These are phyloP conservation scores for Cepaea nemoralis DNA, from an alignment of 1,140 invertebrate species.

Conservation along the genomic window DNA sequence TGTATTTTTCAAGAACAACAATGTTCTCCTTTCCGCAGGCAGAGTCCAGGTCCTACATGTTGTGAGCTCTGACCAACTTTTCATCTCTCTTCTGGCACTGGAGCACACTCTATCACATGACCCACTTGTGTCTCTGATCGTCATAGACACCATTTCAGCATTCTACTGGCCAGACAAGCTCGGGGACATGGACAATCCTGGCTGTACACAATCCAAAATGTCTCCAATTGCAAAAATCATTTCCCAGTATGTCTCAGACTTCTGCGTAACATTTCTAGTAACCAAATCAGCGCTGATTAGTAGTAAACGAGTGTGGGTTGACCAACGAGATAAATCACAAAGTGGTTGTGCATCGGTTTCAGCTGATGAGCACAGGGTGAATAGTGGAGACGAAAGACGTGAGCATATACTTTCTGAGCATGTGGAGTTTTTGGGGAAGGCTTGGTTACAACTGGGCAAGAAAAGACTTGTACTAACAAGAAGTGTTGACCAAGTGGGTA, in stretches of 20 bases:
- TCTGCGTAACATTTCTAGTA: not conserved
- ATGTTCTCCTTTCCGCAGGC: not conserved
- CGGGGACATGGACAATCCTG: not conserved
- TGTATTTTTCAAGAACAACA: no score
- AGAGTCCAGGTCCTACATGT: constrained; percentile 9
- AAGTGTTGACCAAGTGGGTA: not conserved
- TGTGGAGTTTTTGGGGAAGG: constrained; percentile 23
- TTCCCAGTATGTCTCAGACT: constrained; percentile 8
- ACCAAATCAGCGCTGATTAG: constrained; percentile 15
- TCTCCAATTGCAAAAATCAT: constrained; percentile 10
- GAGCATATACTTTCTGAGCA: not conserved
- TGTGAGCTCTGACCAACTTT: constrained; percentile 4
- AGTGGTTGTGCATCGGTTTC: not conserved
- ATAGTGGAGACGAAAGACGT: not conserved
- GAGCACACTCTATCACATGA: not conserved
- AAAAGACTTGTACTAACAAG: constrained; percentile 14
- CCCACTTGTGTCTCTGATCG: not conserved
- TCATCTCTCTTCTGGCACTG: constrained; percentile 11
- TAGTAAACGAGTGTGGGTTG: not conserved
- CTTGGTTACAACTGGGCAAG: not conserved
- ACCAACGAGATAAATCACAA: not conserved
- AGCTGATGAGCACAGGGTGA: not conserved
- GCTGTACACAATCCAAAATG: constrained; percentile 8
- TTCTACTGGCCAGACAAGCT: constrained; percentile 33
- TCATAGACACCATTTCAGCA: constrained; percentile 32